Conservation (phyloP, 2,113 vertebrate species). For the Tragelaphus strepsiceros region DNA sequence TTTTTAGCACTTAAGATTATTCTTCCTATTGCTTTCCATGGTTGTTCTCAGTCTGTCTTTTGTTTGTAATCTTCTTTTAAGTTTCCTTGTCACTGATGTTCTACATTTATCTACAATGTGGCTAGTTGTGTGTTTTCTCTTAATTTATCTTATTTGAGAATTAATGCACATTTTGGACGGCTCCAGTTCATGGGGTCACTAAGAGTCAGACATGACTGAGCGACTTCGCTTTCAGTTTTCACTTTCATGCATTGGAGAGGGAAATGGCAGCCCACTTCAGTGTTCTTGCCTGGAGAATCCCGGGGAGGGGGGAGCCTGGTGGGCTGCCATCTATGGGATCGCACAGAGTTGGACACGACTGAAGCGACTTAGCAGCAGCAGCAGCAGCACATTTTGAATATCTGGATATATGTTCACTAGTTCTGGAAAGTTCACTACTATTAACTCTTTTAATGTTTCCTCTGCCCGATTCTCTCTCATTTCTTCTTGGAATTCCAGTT, state of each 20-base stretch:
- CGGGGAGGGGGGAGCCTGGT: too few species aligned
- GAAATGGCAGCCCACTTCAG: too few species aligned
- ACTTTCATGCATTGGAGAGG: too few species aligned
- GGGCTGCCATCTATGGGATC: too few species aligned
- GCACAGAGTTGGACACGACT: too few species aligned
- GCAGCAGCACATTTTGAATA: neutral
- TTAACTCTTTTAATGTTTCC: neutral
- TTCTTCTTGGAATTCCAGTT: constrained; percentile 11
- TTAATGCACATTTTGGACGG: neutral
- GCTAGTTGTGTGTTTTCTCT: neutral
- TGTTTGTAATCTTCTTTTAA: neutral
- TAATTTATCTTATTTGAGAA: neutral
- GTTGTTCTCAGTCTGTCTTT: neutral
- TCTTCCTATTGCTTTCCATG: neutral
- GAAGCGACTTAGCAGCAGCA: too few species aligned
- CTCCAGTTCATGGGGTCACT: too few species aligned
- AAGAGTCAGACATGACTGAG: too few species aligned
- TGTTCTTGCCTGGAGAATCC: too few species aligned
- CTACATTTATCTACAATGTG: neutral
- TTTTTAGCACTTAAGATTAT: neutral
- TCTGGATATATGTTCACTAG: neutral
- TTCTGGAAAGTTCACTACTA: neutral
- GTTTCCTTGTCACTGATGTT: neutral
- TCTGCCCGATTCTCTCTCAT: neutral
- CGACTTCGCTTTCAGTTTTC: too few species aligned